Evolutionary conservation across 2,113 vertebrate genomes (phyloP), one percentile per base, ranked within the genome.

Genomic region (Cheirogaleus medius): DNA sequence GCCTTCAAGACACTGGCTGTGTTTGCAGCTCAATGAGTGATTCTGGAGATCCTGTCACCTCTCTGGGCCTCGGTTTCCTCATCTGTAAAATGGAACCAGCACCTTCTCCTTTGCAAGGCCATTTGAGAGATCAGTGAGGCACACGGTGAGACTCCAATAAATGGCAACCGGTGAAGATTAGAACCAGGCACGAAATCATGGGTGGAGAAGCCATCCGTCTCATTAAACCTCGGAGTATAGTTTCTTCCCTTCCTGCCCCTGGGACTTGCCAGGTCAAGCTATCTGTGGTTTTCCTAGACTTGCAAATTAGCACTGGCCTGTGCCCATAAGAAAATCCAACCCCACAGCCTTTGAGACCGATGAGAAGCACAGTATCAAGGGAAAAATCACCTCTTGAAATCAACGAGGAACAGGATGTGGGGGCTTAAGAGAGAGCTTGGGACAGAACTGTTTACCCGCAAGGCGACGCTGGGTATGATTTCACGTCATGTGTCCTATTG

Each of bases 341-440:
- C 11, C 15, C 21, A 64, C 3, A 10, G 37, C 3, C 56, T 73
- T 52, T 3, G 34, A 60, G 10, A 39, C 7, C 12, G 8, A 23
- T 0, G 2, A 21, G 27, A 52, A 12, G 14, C 44, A 14, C 11
- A 69, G 37, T 11, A 3, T 74, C 69, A 39, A 2, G 3, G 32
- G 39, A 17, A 56, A 77, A 69, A 29, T 63, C 15, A 3, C 44
- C 52, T 71, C 68, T 25, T 58, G 37, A 76, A 32, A 21, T 44
- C 8, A 23, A 39, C 1, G 49, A 84, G 58, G 83, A 42, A 0
- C 18, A 49, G 34, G 25, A 39, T 54, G 23, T 34, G 29, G 56
- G 8, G 7, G 8, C 52, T 13, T 20, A 13, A 20, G 76, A 44
- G n/a, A 44, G 5, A n/a, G 42, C 14, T 6, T 27, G 1, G n/a